Evolutionary conservation across 2,113 vertebrate species (phyloP), one percentile per base, ranked within the genome.

Genomic region (Nibea coibor): DNA sequence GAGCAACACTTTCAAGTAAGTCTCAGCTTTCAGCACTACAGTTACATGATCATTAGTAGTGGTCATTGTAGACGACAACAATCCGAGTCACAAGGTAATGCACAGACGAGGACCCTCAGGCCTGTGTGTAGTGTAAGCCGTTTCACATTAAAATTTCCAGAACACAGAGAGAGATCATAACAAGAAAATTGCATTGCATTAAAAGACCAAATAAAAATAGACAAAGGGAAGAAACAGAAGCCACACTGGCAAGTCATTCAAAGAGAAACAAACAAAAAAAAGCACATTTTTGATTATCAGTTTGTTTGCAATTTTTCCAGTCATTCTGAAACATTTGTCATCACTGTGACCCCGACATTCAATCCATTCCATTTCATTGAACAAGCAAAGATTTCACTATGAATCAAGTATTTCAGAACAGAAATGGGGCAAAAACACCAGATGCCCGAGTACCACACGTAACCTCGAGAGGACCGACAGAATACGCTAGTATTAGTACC

Each of bases 1-100:
- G 91, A 93, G 73, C 87, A 91, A 90, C 79, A 87, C 88, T 87
- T 94, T 94, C 91, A 95, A 93, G 93, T 95, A 93, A 91, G 83
- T 93, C 86, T 91, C 90, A 80, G 88, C 88, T 81, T 90, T 85
- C 88, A 92, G 85, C 81, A 74, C 90, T 93, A 94, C 90, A 80
- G 62, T 84, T 87, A 90, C 76, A 84, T 72, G 69, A 89, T 91
- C 80, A 88, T 93, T 91, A 93, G 89, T 91, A 91, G 90, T 91
- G 90, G 93, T 92, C 90, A 91, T 78, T 69, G 85, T 83, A 81
- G 82, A 92, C 74, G 68, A 90, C 82, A 69, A 78, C 81, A 72
- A 80, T 87, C 88, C 45, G 57, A 80, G 78, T 85, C 78, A 83
- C 78, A 67, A 78, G 78, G 69, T 69, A 48, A 84, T 45, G 68